phyloP scores from a whole-genome alignment of 2,113 vertebrate genomes.

The Xenus cinereus region DNA sequence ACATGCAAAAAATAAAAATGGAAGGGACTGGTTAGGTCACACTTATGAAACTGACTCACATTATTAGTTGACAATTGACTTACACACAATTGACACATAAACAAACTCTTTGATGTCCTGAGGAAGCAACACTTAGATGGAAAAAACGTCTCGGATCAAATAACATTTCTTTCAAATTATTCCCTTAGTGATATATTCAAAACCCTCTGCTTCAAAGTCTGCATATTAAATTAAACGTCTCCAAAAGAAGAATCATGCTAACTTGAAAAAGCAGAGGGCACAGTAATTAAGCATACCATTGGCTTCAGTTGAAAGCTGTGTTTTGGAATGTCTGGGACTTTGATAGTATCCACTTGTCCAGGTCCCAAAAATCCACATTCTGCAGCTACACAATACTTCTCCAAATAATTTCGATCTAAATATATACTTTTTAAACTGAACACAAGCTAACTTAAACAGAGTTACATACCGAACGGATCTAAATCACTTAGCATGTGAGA shows the following conservation, averaged over 20 bases:
- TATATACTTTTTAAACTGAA: neutral
- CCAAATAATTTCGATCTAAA: neutral
- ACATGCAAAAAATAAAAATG: neutral
- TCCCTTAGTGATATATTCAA: neutral
- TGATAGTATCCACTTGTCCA: rapidly evolving
- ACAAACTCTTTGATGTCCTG: neutral
- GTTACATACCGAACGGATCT: neutral
- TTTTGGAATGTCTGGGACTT: neutral
- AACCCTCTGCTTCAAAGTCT: neutral
- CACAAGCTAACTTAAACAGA: neutral
- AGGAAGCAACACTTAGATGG: neutral
- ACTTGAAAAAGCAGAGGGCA: neutral
- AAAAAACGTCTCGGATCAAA: neutral
- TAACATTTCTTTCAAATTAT: neutral
- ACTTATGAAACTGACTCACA: neutral
- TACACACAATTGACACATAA: neutral
- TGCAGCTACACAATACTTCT: neutral
- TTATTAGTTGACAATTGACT: neutral
- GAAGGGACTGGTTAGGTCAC: neutral
- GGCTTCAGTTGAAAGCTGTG: neutral
- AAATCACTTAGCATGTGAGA: neutral
- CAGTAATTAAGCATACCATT: neutral
- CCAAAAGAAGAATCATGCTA: neutral
- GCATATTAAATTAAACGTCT: neutral
- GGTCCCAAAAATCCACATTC: neutral